A percentile compares a stretch with the other conserved stretches of the same genome.
phyloP scores from a whole-genome alignment of 37 sponge, comb jelly and placozoan species.

The Chondrosia reniformis region DNA sequence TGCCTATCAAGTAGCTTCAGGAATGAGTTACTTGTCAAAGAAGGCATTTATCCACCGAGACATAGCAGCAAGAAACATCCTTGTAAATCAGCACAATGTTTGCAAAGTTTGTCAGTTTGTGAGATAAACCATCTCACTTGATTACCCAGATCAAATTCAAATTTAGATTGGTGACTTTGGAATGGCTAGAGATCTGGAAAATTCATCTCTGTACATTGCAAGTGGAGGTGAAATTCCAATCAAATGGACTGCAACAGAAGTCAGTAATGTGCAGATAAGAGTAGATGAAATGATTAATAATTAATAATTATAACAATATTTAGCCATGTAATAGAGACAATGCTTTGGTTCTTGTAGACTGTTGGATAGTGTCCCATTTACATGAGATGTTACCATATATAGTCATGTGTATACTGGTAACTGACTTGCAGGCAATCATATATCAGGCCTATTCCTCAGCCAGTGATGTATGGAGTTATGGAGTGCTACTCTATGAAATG shows the following conservation, averaged over 20 bases:
- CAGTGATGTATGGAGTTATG: conserved; percentile 2
- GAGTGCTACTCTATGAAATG: neutral
- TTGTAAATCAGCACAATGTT: neutral
- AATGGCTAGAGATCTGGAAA: neutral
- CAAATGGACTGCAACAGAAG: neutral
- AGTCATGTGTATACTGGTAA: too few relatives aligned
- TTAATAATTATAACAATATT: too few relatives aligned
- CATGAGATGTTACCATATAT: too few relatives aligned
- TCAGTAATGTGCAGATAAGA: neutral
- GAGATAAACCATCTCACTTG: neutral
- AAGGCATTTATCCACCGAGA: neutral
- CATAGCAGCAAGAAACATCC: neutral
- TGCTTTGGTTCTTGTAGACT: too few relatives aligned
- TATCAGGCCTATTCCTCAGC: neutral
- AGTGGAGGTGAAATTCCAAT: neutral
- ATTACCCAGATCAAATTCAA: neutral
- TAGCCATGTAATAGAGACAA: too few relatives aligned
- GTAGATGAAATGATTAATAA: too few relatives aligned
- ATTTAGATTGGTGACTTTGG: conserved; percentile 8
- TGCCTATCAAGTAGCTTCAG: neutral
- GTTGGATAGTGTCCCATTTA: too few relatives aligned
- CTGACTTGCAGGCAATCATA: neutral
- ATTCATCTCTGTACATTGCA: neutral
- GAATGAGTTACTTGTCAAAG: neutral
- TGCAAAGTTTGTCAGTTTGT: neutral